Evolutionary conservation across 2,113 vertebrate species (phyloP).

Genomic region (Festucalex cinctus): DNA sequence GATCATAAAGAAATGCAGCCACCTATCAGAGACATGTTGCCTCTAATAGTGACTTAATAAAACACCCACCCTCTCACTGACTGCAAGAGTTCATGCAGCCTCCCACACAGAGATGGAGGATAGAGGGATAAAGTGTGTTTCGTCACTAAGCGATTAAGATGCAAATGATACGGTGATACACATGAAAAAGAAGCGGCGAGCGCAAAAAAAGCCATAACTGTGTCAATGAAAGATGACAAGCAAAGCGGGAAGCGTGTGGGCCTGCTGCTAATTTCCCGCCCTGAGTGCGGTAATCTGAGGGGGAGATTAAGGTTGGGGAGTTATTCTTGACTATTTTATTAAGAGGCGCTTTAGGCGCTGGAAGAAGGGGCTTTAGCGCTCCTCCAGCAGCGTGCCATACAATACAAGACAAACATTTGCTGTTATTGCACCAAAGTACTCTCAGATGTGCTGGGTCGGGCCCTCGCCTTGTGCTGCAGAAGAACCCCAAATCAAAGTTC

Average conservation of each 20-base stretch:
- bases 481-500: constrained; percentile 73
- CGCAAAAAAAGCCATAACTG: constrained; percentile 36
- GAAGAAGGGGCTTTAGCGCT: constrained; percentile 79
- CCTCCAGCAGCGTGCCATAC: constrained; percentile 78
- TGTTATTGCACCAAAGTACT: constrained; percentile 81
- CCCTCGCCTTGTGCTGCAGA: constrained; percentile 58
- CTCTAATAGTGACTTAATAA: constrained; percentile 68
- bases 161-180: constrained; percentile 13
- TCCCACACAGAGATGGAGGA: constrained; percentile 36
- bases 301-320: constrained; percentile 78
- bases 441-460: constrained; percentile 73
- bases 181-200: constrained; percentile 10
- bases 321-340: constrained; percentile 83
- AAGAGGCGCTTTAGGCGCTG: constrained; percentile 74
- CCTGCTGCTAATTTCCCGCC: constrained; percentile 78
- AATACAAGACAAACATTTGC: constrained; percentile 84
- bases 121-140: constrained; percentile 3
- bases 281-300: constrained; percentile 75
- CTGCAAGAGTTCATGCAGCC: constrained; percentile 48
- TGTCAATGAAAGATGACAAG: constrained; percentile 30
- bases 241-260: constrained; percentile 39
- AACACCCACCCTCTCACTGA: constrained; percentile 34
- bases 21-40: constrained; percentile 69
- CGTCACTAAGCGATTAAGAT: constrained; percentile 10
- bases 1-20: constrained; percentile 55